Evolutionary conservation across 1,140 invertebrate genomes (phyloP), one percentile per base, ranked within the genome.

Genomic region (Drosophila leontia): DNA sequence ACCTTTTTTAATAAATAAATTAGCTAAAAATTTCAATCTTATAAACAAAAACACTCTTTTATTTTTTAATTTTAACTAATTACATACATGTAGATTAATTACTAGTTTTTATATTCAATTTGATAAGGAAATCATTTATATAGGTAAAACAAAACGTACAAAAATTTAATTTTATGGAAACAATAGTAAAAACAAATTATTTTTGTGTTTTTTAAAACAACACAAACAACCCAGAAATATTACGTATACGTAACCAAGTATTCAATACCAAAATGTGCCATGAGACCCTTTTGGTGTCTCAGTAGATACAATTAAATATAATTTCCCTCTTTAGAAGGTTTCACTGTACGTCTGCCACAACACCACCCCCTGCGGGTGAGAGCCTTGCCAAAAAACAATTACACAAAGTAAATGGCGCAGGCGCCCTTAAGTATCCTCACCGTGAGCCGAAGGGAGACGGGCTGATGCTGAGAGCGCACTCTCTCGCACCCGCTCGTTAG

Each of bases 391-490:
- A 45, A 50, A 70, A 76, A 45, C 41, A 69, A 78, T 78, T 58
- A 68, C 51, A 44, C 32, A 50, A 78, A 78, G 75, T 70, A 71
- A 78, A 78, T 57, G 42, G 65, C 75, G 75, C 75, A 78, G 64
- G 75, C 75, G 75, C 75, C 75, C 75, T 70, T 70, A 78, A 75
- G 71, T 53, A 76, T 51, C 65, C 65, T 69, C 62, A 47, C 19
- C 62, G 2, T 17, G 35, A 3, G 45, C 4, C 37, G n/a, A 23
- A 68, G 62, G 19, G 62, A 67, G 65, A 53, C 0, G 19, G 26
- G 29, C 11, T 3, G 26, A 53, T 26, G 26, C 19, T 3, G 34
- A 53, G 11, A n/a, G 13, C 4, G 9, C 13, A 1, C 37, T 34
- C 13, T 51, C 29, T 19, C 32, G 7, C 69, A 7, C 42, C n/a